A percentile compares a stretch with the other conserved stretches of the same genome.
Conservation (phyloP, 2,113 vertebrate species). For the Tachycineta bicolor region DNA sequence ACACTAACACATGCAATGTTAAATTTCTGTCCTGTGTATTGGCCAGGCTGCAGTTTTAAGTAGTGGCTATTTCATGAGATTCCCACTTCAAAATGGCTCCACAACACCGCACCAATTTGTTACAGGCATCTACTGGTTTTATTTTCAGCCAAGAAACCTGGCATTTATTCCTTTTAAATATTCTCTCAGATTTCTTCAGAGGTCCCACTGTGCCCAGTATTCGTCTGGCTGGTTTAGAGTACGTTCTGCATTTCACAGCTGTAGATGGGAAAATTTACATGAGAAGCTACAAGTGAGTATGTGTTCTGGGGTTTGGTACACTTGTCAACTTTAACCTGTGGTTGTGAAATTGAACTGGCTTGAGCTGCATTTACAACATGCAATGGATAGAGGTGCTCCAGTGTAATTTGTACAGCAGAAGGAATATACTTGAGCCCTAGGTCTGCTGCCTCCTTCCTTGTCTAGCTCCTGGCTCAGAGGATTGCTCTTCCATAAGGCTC, state of each 20-base stretch:
- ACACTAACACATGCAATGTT: fast-evolving
- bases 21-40: neutral
- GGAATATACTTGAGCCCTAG: neutral
- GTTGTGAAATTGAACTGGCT: neutral
- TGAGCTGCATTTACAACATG: neutral
- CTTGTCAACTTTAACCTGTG: neutral
- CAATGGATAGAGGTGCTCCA: neutral
- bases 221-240: constrained; percentile 93
- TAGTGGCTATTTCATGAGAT: fast-evolving
- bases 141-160: neutral
- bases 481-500: neutral
- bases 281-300: constrained; percentile 91
- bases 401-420: neutral
- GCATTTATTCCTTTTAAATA: neutral
- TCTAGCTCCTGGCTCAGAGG: neutral
- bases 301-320: neutral
- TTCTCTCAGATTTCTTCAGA: constrained; percentile 90
- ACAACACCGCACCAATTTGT: neutral
- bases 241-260: constrained; percentile 91
- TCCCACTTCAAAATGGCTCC: neutral
- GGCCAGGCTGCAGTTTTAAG: neutral
- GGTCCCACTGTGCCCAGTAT: constrained; percentile 86
- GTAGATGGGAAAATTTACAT: constrained; percentile 89
- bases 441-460: neutral
- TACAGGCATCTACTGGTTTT: neutral